Evolutionary conservation across 2,113 vertebrate species (phyloP).

Genomic region (Taxidea taxus): DNA sequence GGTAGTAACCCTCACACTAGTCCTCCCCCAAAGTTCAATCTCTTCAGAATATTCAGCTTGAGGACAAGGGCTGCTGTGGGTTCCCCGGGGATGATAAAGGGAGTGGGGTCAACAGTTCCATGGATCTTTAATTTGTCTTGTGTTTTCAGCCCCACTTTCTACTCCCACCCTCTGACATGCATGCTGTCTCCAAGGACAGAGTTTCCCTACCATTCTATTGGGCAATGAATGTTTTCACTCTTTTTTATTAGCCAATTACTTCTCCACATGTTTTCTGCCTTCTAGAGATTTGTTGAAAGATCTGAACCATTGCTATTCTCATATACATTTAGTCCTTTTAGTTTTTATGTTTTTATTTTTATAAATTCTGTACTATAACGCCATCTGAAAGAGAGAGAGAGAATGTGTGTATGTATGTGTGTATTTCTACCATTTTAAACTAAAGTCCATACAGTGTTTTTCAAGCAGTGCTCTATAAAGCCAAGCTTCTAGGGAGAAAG

Average conservation of each 20-base stretch:
- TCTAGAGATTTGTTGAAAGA: not conserved
- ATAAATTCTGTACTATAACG: not conserved
- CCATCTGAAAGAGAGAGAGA: not conserved
- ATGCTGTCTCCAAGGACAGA: not conserved
- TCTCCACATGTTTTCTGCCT: slow-evolving; percentile 6
- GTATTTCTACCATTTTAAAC: not conserved
- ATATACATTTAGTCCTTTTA: not conserved
- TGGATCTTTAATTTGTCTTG: not conserved
- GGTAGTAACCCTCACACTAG: not conserved
- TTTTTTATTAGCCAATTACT: not conserved
- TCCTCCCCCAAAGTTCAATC: not conserved
- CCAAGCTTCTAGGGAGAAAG: not conserved
- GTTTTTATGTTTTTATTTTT: not conserved
- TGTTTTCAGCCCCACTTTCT: not conserved
- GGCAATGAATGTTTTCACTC: not conserved
- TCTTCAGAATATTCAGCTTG: not conserved
- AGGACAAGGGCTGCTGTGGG: not conserved
- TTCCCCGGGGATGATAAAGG: not conserved
- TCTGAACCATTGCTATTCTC: not conserved
- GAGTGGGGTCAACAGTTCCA: not conserved
- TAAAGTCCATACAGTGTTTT: not conserved
- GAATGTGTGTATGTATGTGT: not conserved
- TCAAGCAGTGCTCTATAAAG: not conserved
- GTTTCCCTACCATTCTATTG: not conserved
- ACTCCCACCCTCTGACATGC: not conserved